Evolutionary conservation across 2,113 vertebrate genomes (phyloP).

Genomic region (Tautogolabrus adspersus): DNA sequence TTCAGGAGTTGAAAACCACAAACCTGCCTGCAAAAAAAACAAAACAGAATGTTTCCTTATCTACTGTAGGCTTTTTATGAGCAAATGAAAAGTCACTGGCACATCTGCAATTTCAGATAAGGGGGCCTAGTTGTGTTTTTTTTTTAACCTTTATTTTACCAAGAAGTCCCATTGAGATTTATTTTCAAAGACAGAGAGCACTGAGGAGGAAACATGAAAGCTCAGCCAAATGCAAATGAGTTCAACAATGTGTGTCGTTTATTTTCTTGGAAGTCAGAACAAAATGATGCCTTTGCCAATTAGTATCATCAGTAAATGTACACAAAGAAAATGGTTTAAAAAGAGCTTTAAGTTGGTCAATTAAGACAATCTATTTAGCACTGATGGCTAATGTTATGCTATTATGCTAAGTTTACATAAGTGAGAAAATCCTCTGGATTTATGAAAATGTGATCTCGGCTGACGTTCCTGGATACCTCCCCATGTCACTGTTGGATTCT

Average conservation of each 20-base stretch:
- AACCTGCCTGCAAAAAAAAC: slow-evolving; percentile 42
- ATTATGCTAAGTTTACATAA: not conserved
- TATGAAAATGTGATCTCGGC: not conserved
- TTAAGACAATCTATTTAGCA: slow-evolving; percentile 19
- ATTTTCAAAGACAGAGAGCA: slow-evolving; percentile 20
- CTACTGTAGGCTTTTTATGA: slow-evolving; percentile 33
- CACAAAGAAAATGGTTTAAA: too few relatives aligned
- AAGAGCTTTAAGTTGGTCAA: not conserved
- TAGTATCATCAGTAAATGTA: slow-evolving; percentile 1
- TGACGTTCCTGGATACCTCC: not conserved
- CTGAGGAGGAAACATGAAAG: slow-evolving; percentile 34
- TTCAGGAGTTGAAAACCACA: slow-evolving; percentile 8
- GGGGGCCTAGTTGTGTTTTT: not conserved
- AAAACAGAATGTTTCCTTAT: slow-evolving; percentile 7
- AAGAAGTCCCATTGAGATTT: too few relatives aligned
- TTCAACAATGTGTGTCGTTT: slow-evolving; percentile 19
- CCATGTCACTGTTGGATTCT: slow-evolving; percentile 1
- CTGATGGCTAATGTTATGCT: not conserved
- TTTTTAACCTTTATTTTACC: too few relatives aligned
- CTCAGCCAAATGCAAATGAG: slow-evolving; percentile 43
- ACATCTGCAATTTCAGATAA: slow-evolving; percentile 70
- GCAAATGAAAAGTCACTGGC: slow-evolving; percentile 53
- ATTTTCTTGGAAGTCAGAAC: slow-evolving; percentile 4
- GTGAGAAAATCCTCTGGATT: slow-evolving; percentile 7
- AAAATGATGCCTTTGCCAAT: slow-evolving; percentile 9